Conservation (phyloP, 2,888 invertebrate species). For the Oxyscelio sp. region DNA sequence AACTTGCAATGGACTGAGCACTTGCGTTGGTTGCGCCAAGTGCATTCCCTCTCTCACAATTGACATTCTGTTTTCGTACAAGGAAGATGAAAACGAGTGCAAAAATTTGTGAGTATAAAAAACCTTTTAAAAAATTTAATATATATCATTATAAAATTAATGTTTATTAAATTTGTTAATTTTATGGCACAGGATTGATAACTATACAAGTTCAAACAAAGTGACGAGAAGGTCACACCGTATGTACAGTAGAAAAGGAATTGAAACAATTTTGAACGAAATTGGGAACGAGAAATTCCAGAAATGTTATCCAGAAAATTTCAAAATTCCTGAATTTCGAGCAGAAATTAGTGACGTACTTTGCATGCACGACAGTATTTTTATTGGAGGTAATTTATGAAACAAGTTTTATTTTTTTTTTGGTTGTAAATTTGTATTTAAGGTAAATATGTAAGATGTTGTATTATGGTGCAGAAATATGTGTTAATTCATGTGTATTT, state of each 20-base stretch:
- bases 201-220: slow-evolving; percentile 87
- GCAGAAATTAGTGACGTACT: slow-evolving; percentile 89
- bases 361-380: slow-evolving; percentile 91
- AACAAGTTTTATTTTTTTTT: too few relatives aligned
- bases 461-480: too few relatives aligned
- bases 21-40: slow-evolving; percentile 62
- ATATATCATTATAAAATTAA: too few relatives aligned
- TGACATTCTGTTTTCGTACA: slow-evolving; percentile 89
- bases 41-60: slow-evolving; percentile 89
- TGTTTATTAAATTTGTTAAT: too few relatives aligned
- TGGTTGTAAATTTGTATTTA: too few relatives aligned
- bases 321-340: slow-evolving; percentile 87
- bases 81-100: slow-evolving; percentile 90
- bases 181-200: slow-evolving; percentile 88
- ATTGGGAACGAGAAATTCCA: slow-evolving; percentile 89
- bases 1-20: slow-evolving; percentile 53
- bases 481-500: too few relatives aligned
- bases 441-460: too few relatives aligned
- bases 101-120: slow-evolving; percentile 89
- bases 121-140: too few relatives aligned
- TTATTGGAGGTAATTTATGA: slow-evolving; percentile 90
- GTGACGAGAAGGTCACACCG: slow-evolving; percentile 79
- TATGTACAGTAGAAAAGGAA: slow-evolving; percentile 91
- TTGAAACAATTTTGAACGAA: slow-evolving; percentile 90
- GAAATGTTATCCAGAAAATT: slow-evolving; percentile 89